A percentile compares a stretch with the other conserved stretches of the same genome.
Conservation (phyloP, 2,797 vertebrate species). For the Syncerus caffer region DNA sequence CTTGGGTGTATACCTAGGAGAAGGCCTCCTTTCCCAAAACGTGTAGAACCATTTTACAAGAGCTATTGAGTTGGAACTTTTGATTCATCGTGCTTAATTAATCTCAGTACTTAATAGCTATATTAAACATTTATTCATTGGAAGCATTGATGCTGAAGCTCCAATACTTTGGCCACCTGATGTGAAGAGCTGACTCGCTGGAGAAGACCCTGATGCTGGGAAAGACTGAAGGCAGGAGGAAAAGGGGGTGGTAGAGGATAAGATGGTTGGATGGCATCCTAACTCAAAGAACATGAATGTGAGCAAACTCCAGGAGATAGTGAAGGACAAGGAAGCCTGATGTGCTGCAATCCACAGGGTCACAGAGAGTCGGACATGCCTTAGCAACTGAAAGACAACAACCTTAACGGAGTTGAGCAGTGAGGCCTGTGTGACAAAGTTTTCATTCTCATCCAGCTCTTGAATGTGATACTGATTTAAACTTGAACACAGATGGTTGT, state of each 20-base stretch:
- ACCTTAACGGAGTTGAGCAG: neutral
- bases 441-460: neutral
- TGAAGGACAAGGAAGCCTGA: neutral
- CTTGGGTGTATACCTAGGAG: neutral
- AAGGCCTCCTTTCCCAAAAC: neutral
- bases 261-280: neutral
- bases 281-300: neutral
- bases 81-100: neutral
- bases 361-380: neutral
- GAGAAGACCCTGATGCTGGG: neutral
- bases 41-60: neutral
- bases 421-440: neutral
- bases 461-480: neutral
- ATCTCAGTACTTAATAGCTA: neutral
- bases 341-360: neutral
- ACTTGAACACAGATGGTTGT: neutral
- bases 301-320: neutral
- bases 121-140: neutral
- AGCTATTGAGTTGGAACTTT: neutral
- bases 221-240: neutral
- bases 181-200: neutral
- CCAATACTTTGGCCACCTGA: neutral
- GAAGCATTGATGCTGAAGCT: neutral
- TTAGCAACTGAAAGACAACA: neutral
- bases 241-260: neutral